Percentiles rank a stretch among this genome's conserved stretches.
These are phyloP conservation scores for Alethe diademata DNA, from an alignment of 2,113 vertebrate genomes.

Conservation along the genomic window DNA sequence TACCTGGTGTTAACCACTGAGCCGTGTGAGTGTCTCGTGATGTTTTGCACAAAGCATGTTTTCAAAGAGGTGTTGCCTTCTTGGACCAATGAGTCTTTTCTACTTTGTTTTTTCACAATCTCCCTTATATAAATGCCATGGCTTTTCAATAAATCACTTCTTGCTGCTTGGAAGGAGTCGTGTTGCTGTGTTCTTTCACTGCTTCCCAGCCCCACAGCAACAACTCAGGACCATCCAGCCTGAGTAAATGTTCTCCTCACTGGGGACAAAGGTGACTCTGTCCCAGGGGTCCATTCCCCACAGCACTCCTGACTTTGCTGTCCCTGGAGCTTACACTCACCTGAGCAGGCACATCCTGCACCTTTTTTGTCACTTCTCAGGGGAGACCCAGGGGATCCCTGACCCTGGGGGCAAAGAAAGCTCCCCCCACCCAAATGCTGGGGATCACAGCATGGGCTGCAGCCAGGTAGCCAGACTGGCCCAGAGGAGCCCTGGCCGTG, in stretches of 20 bases:
- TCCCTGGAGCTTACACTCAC: background rate
- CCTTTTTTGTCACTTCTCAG: background rate
- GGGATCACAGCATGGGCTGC: fast-evolving
- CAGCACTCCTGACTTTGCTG: background rate
- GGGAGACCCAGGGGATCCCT: background rate
- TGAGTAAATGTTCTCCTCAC: background rate
- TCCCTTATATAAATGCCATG: no score
- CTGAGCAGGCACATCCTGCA: background rate
- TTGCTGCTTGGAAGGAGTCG: no score
- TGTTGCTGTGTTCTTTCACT: no score
- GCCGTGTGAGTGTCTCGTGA: no score
- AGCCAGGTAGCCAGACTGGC: background rate
- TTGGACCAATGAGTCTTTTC: no score
- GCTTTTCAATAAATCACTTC: no score
- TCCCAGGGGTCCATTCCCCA: background rate
- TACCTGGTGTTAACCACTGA: no score
- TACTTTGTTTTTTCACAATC: no score
- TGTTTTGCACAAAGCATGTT: no score
- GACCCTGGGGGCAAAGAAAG: background rate
- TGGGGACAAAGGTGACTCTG: background rate
- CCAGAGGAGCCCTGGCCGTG: background rate
- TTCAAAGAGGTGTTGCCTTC: no score
- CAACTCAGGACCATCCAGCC: background rate
- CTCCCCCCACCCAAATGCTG: fast-evolving
- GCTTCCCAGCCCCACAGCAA: no score